phyloP scores from a whole-genome alignment of 1,140 invertebrate genomes.

The Lepeophtheirus salmonis region DNA sequence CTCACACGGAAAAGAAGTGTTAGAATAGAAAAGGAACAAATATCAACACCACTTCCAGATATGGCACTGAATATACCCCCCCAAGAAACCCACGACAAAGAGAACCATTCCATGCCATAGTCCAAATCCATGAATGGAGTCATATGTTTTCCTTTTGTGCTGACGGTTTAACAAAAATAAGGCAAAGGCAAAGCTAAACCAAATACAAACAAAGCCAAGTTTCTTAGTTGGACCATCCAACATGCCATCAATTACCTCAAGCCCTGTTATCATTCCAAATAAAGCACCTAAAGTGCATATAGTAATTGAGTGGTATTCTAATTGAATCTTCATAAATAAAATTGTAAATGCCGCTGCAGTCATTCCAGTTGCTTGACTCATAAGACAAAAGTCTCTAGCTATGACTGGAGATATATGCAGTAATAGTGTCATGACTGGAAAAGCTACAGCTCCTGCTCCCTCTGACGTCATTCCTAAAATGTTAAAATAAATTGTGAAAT shows the following conservation, averaged over 20 bases:
- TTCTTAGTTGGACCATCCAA: slow-evolving; percentile 2
- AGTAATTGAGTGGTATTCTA: slow-evolving; percentile 15
- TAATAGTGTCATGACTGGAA: slow-evolving; percentile 17
- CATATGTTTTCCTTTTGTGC: slow-evolving; percentile 12
- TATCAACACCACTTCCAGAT: slow-evolving; percentile 3
- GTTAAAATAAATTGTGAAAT: no score
- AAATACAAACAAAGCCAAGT: slow-evolving; percentile 17
- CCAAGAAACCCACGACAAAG: background rate
- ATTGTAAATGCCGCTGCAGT: slow-evolving; percentile 13
- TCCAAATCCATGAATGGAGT: background rate
- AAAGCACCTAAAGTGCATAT: slow-evolving; percentile 14
- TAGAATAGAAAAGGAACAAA: slow-evolving; percentile 4
- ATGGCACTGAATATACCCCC: slow-evolving; percentile 3
- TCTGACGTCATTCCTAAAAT: slow-evolving; percentile 18
- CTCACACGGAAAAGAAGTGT: slow-evolving; percentile 13
- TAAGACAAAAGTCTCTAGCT: slow-evolving; percentile 18
- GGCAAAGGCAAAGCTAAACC: slow-evolving; percentile 19
- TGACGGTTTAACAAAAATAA: slow-evolving; percentile 12
- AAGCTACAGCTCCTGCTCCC: slow-evolving; percentile 16
- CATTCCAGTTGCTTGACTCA: slow-evolving; percentile 18
- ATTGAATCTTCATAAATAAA: slow-evolving; percentile 16
- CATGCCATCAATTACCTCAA: slow-evolving; percentile 7
- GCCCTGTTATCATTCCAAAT: slow-evolving; percentile 10
- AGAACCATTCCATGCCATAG: background rate
- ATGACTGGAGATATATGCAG: slow-evolving; percentile 1